Base-by-base conservation (phyloP, 2,797 vertebrate species). In the Gephyroberyx darwinii region DNA sequence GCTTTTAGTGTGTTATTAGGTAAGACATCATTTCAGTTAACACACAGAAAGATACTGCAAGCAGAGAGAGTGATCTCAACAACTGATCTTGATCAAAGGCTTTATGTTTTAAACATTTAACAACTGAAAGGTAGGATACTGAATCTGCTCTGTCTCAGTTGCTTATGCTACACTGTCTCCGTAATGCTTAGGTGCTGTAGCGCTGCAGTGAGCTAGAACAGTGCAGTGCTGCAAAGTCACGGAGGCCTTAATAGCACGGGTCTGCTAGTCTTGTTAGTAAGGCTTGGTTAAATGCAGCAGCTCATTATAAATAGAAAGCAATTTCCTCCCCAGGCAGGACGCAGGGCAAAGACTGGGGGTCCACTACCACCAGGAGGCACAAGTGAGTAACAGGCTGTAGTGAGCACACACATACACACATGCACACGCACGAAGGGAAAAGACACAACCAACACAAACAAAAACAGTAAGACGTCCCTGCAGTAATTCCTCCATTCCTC, bases 281-380 rank as follows among this genome's bases (percentile, higher is more conserved):
- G 82, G 84, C 86, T 88, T 86, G 81, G 81, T 86, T 88, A 86
- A 89, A 89, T 82, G 85, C 85, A 86, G 82, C 74, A 85, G 80
- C 85, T 88, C 80, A 88, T 92, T 90, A 90, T 89, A 88, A 89
- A 90, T 90, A 88, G 88, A 88, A 86, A 81, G 71, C 73, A 76
- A 86, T 89, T 86, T 85, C 74, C 58, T 83, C 83, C 82, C 84
- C 68, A 59, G 89, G 87, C 85, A 6, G 62, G 78, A 77, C 76
- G 69, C 62, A 82, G 84, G 83, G 75, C 83, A 80, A 84, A 76
- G 71, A 83, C 86, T 20, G 80, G 75, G 56, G 78, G 78, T 81
- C 77, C 77, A 78, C 65, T 43, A 77, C 86, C 87, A 90, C 84
- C 81, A 88, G 81, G 86, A 84, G 87, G 87, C 89, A 90, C 75